Conservation (phyloP, 2,113 vertebrate genomes). For the Athene cunicularia region DNA sequence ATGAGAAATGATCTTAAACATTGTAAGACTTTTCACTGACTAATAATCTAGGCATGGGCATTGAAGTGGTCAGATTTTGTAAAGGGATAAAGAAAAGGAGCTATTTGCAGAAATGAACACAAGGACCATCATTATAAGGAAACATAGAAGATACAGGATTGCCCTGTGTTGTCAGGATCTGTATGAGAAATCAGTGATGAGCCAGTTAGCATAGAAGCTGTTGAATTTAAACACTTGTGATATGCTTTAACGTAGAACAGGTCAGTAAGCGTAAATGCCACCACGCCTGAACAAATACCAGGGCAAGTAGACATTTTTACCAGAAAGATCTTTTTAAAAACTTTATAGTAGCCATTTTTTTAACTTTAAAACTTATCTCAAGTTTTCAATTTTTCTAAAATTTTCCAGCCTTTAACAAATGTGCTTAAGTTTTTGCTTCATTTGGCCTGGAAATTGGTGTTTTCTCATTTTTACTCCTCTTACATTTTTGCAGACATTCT, state of each 20-base stretch:
- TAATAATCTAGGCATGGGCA: neutral
- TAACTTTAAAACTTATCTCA: neutral
- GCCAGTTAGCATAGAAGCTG: neutral
- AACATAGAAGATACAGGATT: neutral
- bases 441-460: neutral
- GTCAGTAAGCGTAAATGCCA: neutral
- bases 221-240: neutral
- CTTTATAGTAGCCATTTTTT: neutral
- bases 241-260: neutral
- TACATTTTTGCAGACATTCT: neutral
- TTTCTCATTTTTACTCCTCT: neutral
- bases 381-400: neutral
- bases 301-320: neutral
- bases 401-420: neutral
- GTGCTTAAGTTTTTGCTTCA: neutral
- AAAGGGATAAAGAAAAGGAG: neutral
- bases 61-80: neutral
- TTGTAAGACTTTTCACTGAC: neutral
- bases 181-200: neutral
- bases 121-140: neutral
- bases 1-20: neutral
- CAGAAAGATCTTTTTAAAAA: neutral
- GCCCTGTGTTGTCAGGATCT: neutral
- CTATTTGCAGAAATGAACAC: neutral
- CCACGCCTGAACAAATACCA: neutral